A percentile compares a stretch with the other conserved stretches of the same genome.
Conservation (phyloP, 2,797 vertebrate genomes). For the Coregonus suidteri region DNA sequence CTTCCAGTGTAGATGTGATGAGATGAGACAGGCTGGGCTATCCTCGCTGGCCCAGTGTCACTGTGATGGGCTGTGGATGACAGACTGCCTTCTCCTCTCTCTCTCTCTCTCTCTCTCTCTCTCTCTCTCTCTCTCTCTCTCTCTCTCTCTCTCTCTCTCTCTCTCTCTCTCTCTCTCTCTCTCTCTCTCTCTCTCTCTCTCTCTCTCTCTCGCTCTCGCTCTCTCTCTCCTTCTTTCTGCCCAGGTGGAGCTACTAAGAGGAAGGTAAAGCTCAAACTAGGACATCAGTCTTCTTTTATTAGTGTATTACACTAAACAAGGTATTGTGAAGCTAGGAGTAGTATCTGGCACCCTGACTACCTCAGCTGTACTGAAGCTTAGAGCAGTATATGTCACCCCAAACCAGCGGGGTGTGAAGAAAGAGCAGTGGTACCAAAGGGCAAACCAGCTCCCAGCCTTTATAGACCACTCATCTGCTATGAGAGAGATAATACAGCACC, state of each 20-base stretch:
- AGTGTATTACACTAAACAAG: too few species aligned
- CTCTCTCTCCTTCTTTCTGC: not conserved
- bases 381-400: not conserved
- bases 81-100: slow-evolving; percentile 4
- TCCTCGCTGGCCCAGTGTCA: slow-evolving; percentile 36
- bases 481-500: slow-evolving; percentile 24
- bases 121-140: slow-evolving; percentile 18
- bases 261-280: too few species aligned
- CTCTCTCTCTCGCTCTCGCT: too few species aligned
- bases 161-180: slow-evolving; percentile 10
- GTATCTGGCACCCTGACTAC: not conserved
- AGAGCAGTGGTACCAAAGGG: not conserved
- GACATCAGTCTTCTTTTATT: too few species aligned
- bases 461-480: slow-evolving; percentile 29
- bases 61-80: slow-evolving; percentile 30
- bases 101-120: slow-evolving; percentile 8
- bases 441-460: slow-evolving; percentile 10
- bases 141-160: slow-evolving; percentile 7
- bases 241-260: not conserved
- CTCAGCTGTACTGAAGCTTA: not conserved
- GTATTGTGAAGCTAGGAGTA: not conserved
- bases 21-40: slow-evolving; percentile 42
- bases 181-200: slow-evolving; percentile 1
- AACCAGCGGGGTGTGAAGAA: not conserved
- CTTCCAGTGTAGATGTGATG: slow-evolving; percentile 52